Conservation (phyloP, 2,113 vertebrate genomes). For the Eubucco bourcierii region DNA sequence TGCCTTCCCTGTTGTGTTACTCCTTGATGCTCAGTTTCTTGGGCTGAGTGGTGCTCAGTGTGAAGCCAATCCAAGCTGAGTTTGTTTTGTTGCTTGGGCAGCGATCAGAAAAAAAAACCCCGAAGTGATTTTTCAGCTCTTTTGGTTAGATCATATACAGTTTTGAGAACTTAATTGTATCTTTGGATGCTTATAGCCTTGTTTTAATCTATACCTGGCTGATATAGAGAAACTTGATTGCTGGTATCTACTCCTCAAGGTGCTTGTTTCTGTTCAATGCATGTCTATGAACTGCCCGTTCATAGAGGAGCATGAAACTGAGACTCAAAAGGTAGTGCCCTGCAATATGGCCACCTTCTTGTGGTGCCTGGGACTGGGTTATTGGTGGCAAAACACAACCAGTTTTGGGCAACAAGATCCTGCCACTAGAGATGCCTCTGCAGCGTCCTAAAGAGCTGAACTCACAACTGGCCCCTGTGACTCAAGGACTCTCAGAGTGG, state of each 20-base stretch:
- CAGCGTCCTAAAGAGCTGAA: not conserved
- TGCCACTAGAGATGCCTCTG: not conserved
- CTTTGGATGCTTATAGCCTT: not conserved
- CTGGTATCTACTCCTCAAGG: not conserved
- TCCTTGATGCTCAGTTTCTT: not conserved
- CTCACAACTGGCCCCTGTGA: not conserved
- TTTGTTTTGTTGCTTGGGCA: not conserved
- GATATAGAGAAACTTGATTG: not conserved
- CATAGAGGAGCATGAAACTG: not conserved
- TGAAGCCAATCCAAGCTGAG: not conserved
- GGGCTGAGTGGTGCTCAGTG: not conserved
- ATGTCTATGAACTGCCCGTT: not conserved
- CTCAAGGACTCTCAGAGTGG: fast-evolving
- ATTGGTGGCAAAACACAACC: not conserved
- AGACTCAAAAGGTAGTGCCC: fast-evolving
- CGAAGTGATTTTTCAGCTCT: not conserved
- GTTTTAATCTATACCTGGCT: not conserved
- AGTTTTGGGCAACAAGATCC: not conserved
- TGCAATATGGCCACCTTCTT: not conserved
- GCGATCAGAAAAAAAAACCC: not conserved
- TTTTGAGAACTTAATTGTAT: not conserved
- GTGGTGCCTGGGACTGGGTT: not conserved
- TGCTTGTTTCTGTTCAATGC: not conserved
- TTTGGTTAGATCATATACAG: not conserved
- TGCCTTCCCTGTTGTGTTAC: not conserved